Evolutionary conservation across 2,113 vertebrate genomes (phyloP).

Genomic region (Upupa epops): DNA sequence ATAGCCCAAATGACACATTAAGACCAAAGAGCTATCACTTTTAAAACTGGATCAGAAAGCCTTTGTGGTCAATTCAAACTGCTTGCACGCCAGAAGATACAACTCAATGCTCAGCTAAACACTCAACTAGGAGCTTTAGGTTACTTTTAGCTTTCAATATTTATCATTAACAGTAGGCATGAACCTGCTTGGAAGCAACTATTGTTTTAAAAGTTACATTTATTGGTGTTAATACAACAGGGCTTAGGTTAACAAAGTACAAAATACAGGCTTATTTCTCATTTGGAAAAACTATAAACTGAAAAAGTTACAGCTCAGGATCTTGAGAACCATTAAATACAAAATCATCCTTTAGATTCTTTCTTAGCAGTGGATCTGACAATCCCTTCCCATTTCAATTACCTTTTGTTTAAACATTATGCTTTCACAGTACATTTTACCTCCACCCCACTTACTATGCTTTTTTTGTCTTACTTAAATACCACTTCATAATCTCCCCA

Average conservation of each 20-base stretch:
- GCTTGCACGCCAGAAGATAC: neutral
- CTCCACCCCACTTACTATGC: neutral
- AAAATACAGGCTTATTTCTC: neutral
- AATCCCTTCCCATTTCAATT: neutral
- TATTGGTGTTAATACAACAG: neutral
- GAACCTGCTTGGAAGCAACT: neutral
- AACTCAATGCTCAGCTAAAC: neutral
- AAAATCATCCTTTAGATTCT: neutral
- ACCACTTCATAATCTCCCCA: neutral
- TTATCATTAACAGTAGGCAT: neutral
- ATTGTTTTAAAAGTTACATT: neutral
- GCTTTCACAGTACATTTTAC: neutral
- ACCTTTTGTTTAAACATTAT: neutral
- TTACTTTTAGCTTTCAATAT: neutral
- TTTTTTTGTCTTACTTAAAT: neutral
- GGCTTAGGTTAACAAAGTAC: neutral
- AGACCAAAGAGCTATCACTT: neutral
- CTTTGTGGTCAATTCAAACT: neutral
- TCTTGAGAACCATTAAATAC: neutral
- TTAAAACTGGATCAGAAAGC: neutral
- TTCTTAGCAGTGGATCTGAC: neutral
- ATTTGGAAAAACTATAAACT: rapidly evolving
- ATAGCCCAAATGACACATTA: neutral
- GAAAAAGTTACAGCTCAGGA: neutral
- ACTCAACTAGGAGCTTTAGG: neutral